Evolutionary conservation across 2,797 vertebrate genomes (phyloP).

Genomic region (Sciurus vulgaris): DNA sequence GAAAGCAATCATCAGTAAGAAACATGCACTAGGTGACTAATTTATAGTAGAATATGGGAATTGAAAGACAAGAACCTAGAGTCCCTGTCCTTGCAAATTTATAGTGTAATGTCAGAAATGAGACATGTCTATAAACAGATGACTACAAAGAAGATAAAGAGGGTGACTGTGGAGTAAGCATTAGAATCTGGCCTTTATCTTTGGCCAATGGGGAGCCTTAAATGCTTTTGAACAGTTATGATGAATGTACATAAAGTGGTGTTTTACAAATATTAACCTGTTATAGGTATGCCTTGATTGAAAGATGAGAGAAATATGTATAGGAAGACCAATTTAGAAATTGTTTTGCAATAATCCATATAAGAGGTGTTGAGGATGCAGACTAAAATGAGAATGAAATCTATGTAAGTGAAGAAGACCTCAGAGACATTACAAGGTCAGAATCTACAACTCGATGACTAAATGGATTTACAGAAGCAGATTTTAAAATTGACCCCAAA

Average conservation of each 20-base stretch:
- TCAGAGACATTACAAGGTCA: background rate
- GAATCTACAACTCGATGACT: background rate
- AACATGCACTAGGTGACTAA: background rate
- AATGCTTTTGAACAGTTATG: background rate
- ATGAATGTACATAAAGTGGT: background rate
- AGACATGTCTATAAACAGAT: constrained; percentile 2
- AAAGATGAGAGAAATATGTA: background rate
- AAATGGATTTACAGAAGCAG: background rate
- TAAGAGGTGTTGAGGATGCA: background rate
- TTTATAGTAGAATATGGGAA: background rate
- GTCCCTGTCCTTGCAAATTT: background rate
- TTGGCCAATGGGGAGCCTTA: background rate
- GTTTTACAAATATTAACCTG: constrained; percentile 10
- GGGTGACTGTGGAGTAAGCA: background rate
- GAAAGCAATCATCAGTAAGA: constrained; percentile 20
- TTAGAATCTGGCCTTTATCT: constrained; percentile 16
- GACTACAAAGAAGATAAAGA: background rate
- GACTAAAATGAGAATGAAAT: background rate
- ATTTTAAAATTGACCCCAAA: constrained; percentile 24
- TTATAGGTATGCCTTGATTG: background rate
- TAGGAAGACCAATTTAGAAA: constrained; percentile 22
- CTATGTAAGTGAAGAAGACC: background rate
- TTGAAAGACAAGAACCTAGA: background rate
- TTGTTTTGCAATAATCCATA: background rate
- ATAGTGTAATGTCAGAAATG: background rate